Conservation (phyloP, 2,888 invertebrate species). For the Sarcophaga caerulescens region DNA sequence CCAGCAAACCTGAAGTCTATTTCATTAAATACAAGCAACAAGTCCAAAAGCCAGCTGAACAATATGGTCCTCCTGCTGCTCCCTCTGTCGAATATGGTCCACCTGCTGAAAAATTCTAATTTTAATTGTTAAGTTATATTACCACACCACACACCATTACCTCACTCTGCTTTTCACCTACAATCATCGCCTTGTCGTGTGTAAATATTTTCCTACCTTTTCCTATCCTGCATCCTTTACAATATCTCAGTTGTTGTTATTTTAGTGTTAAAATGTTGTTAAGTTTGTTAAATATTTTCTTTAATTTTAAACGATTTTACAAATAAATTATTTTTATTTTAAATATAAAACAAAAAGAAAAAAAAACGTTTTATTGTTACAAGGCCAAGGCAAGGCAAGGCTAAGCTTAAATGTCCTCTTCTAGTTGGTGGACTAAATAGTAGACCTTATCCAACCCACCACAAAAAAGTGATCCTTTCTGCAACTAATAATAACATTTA, state of each 20-base stretch:
- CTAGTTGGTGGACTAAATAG: too few relatives aligned
- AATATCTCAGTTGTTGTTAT: conserved; percentile 30
- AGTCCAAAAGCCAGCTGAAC: conserved; percentile 75
- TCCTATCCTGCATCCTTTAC: background rate
- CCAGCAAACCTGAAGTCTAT: conserved; percentile 94
- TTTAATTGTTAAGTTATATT: background rate
- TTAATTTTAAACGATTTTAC: conserved; percentile 47
- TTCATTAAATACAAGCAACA: conserved; percentile 89
- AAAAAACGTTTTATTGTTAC: too few relatives aligned
- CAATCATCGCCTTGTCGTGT: conserved; percentile 29
- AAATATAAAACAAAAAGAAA: background rate
- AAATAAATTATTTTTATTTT: conserved; percentile 57
- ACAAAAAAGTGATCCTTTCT: too few relatives aligned
- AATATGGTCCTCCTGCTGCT: conserved; percentile 78
- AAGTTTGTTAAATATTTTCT: conserved; percentile 53
- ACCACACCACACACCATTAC: background rate
- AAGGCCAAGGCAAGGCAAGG: too few relatives aligned
- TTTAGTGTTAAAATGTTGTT: conserved; percentile 56
- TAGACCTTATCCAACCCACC: too few relatives aligned
- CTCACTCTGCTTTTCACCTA: background rate
- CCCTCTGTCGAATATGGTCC: conserved; percentile 78
- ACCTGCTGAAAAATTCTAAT: conserved; percentile 77
- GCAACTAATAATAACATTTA: background rate
- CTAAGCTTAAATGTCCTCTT: too few relatives aligned
- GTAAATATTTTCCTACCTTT: conserved; percentile 48